Conservation (phyloP, 2,888 invertebrate genomes). For the Nomada ferruginata region DNA sequence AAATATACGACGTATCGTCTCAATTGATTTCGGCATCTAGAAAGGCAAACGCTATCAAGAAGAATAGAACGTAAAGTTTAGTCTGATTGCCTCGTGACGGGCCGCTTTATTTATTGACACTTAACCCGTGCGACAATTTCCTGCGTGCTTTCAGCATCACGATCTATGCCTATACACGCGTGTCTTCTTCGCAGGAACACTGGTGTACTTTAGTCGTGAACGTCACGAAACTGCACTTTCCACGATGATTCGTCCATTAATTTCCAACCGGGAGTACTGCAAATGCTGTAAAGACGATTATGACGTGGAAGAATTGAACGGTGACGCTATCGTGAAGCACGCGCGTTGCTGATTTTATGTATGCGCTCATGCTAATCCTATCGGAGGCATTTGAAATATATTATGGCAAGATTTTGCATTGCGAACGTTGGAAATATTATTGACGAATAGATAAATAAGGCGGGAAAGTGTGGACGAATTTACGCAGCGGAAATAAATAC, state of each 20-base stretch:
- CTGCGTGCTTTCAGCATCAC: constrained; percentile 43
- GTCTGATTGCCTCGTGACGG: constrained; percentile 51
- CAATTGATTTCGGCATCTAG: constrained; percentile 56
- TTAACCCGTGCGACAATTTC: constrained; percentile 54
- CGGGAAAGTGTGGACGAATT: too few species aligned
- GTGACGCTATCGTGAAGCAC: not conserved
- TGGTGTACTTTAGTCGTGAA: not conserved
- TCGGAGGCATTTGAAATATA: too few species aligned
- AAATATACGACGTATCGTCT: constrained; percentile 8
- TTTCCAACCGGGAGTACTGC: not conserved
- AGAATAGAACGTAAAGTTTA: constrained; percentile 46
- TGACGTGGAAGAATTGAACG: constrained; percentile 12
- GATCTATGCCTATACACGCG: constrained; percentile 5
- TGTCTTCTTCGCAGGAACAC: not conserved
- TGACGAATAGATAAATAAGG: too few species aligned
- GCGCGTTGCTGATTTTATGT: too few species aligned
- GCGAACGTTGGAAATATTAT: too few species aligned
- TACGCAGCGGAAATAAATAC: too few species aligned
- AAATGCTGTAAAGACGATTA: not conserved
- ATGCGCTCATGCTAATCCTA: too few species aligned
- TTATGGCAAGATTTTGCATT: too few species aligned
- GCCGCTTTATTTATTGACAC: constrained; percentile 57
- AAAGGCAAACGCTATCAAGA: constrained; percentile 37
- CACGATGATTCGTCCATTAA: not conserved
- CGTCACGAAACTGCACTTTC: constrained; percentile 4